Percentiles rank a stretch among this genome's conserved stretches.
These are phyloP conservation scores for Deroptyus accipitrinus DNA, from an alignment of 2,113 vertebrate genomes.

Conservation along the genomic window DNA sequence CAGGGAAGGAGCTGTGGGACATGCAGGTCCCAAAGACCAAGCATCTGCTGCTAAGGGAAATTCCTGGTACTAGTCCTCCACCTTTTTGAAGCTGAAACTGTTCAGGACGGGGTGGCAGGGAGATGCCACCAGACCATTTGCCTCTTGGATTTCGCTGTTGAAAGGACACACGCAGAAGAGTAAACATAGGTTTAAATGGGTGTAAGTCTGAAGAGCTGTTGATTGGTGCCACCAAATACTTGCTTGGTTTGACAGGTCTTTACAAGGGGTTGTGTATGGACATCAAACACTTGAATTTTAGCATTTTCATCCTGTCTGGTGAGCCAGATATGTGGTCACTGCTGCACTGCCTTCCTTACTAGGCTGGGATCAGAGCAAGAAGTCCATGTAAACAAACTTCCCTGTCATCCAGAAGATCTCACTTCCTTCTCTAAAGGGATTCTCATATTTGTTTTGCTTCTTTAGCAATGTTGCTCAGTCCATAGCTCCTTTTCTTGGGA, in stretches of 20 bases:
- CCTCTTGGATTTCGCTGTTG: neutral
- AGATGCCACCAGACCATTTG: neutral
- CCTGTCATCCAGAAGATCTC: neutral
- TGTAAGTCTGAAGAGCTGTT: neutral
- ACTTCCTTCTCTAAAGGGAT: neutral
- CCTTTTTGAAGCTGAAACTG: neutral
- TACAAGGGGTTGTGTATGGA: neutral
- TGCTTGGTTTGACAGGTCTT: neutral
- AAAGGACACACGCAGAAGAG: neutral
- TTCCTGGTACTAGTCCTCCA: neutral
- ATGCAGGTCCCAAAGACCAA: neutral
- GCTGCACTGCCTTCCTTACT: neutral
- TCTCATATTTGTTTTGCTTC: neutral
- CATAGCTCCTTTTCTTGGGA: neutral
- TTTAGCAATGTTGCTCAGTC: neutral
- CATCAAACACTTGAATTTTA: neutral
- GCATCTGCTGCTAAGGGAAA: neutral
- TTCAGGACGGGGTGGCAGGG: neutral
- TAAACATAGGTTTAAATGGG: neutral
- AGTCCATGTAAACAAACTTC: neutral
- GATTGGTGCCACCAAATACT: fast-evolving
- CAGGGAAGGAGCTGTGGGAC: neutral
- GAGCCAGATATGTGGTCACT: neutral
- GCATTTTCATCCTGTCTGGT: neutral
- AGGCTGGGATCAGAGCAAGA: neutral